Percentiles rank a stretch among this genome's conserved stretches.
Conservation (phyloP, 2,113 vertebrate genomes). For the Phyllostomus hastatus region DNA sequence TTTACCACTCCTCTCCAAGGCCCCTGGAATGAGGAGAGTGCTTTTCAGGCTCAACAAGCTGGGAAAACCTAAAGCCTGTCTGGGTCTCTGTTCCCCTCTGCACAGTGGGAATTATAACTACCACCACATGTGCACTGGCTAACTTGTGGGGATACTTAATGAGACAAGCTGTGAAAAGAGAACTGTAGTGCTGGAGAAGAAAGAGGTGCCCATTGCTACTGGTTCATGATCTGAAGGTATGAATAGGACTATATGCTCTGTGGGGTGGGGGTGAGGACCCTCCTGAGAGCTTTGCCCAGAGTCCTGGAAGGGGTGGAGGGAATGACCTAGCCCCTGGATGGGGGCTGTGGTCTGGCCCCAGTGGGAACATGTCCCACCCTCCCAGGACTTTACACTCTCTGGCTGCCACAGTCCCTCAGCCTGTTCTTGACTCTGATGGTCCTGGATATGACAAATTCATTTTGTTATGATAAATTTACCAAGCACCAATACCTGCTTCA, state of each 20-base stretch:
- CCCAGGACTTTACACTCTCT: not conserved
- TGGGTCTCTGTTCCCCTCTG: not conserved
- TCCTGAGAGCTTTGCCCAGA: not conserved
- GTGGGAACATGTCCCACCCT: not conserved
- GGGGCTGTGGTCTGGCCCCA: not conserved
- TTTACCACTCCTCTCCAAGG: not conserved
- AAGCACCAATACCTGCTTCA: not conserved
- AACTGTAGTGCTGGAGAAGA: not conserved
- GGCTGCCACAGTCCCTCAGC: not conserved
- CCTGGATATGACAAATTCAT: not conserved
- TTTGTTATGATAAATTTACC: not conserved
- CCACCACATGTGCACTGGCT: not conserved
- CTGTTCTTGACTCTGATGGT: not conserved
- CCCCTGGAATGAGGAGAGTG: not conserved
- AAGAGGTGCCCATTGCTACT: not conserved
- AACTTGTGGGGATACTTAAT: not conserved
- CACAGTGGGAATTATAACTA: not conserved
- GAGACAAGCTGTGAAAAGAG: not conserved
- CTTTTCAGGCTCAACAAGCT: not conserved
- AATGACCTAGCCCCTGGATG: not conserved
- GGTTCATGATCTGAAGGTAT: not conserved
- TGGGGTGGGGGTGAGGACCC: not conserved
- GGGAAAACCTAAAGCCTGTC: not conserved
- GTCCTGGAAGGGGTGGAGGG: rapidly evolving
- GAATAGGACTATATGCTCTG: not conserved